Conservation (phyloP, 2,797 vertebrate species). For the Cyprinella venusta region DNA sequence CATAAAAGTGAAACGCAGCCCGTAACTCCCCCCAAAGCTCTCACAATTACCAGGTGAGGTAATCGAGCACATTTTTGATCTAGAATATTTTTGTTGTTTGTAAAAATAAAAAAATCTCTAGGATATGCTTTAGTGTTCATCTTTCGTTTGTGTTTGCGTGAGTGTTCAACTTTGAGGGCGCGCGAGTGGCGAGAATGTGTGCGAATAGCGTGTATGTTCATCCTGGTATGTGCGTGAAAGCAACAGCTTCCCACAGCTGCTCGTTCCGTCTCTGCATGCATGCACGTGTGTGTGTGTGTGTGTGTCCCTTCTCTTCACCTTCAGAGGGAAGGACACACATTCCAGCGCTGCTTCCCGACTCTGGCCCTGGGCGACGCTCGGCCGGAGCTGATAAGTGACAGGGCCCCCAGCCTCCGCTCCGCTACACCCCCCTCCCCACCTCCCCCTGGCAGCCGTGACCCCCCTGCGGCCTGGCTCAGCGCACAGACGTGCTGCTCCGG, state of each 20-base stretch:
- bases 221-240: conserved; percentile 55
- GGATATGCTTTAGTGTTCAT: not conserved
- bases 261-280: conserved; percentile 50
- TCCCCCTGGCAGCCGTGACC: conserved; percentile 67
- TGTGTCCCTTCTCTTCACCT: conserved; percentile 78
- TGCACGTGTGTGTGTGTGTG: conserved; percentile 43
- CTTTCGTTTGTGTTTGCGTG: conserved; percentile 50
- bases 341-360: conserved; percentile 80
- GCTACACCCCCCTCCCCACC: conserved; percentile 47
- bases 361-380: conserved; percentile 83
- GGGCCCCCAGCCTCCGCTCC: conserved; percentile 73
- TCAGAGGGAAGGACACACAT: conserved; percentile 83
- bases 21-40: not conserved
- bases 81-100: not conserved
- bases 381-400: conserved; percentile 84
- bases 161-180: conserved; percentile 47
- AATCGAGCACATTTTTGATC: not conserved
- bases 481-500: conserved; percentile 77
- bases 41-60: conserved; percentile 32
- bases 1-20: conserved; percentile 58
- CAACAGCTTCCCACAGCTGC: conserved; percentile 62
- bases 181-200: conserved; percentile 43
- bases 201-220: conserved; percentile 32
- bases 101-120: not conserved
- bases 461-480: conserved; percentile 65